Conservation (phyloP, 1,140 invertebrate species). For the Sinella curviseta region DNA sequence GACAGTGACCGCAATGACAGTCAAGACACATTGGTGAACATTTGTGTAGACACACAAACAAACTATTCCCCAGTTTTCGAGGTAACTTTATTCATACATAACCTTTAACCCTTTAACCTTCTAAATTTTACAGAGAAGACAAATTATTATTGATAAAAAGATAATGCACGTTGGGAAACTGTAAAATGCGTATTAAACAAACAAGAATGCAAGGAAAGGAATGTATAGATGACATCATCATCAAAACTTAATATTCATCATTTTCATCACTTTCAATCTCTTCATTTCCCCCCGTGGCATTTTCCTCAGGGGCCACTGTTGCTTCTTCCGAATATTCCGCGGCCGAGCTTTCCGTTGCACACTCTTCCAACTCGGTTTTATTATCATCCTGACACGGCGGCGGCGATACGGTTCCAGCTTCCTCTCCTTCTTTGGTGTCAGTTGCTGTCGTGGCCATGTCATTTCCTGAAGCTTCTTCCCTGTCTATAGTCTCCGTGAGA, state of each 20-base stretch:
- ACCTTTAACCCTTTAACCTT: too few species aligned
- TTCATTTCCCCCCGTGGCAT: neutral
- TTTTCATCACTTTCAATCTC: neutral
- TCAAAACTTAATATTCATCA: neutral
- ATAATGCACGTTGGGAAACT: too few species aligned
- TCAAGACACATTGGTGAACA: too few species aligned
- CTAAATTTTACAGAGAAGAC: too few species aligned
- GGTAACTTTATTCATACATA: too few species aligned
- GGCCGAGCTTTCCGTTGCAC: neutral
- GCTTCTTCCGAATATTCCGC: neutral
- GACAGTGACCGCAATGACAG: too few species aligned
- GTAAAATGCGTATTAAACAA: neutral
- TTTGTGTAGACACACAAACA: too few species aligned
- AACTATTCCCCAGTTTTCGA: too few species aligned
- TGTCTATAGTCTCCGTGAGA: neutral
- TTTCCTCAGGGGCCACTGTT: neutral
- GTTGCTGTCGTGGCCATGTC: neutral
- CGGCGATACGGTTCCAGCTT: too few species aligned
- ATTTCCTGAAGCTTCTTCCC: neutral
- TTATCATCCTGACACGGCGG: too few species aligned
- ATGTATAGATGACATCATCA: neutral
- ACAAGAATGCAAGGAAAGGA: neutral
- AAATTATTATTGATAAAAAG: too few species aligned
- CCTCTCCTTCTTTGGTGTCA: neutral
- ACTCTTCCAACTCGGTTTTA: neutral